Conservation (phyloP, 2,113 vertebrate species). For the Rhea pennata region DNA sequence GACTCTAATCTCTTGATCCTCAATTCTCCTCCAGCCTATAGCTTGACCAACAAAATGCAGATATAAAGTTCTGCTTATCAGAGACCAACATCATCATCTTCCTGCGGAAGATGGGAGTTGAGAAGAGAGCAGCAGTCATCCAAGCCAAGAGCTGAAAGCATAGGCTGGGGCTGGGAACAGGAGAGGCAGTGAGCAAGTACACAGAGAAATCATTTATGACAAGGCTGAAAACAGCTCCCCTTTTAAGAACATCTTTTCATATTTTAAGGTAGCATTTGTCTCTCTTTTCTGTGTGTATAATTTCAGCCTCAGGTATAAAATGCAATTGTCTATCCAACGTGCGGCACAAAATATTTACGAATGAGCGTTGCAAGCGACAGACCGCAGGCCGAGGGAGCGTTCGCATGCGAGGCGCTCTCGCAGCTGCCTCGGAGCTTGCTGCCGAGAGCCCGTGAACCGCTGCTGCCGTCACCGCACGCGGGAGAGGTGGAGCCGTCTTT, state of each 20-base stretch:
- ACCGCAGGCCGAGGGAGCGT: neutral
- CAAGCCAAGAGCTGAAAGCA: constrained; percentile 8
- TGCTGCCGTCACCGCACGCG: neutral
- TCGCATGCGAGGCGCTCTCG: neutral
- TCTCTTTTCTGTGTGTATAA: neutral
- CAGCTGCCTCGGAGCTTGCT: neutral
- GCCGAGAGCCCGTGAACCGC: neutral
- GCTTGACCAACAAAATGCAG: constrained; percentile 44
- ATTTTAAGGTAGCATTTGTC: neutral
- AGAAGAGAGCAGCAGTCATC: neutral
- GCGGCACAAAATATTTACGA: neutral
- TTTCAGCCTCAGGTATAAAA: neutral
- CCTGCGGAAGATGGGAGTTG: constrained; percentile 26
- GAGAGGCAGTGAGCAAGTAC: constrained; percentile 58
- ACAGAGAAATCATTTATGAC: constrained; percentile 39
- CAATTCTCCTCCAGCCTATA: neutral
- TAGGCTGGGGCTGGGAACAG: constrained; percentile 43
- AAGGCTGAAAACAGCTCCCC: neutral
- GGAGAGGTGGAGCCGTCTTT: neutral
- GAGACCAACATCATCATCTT: constrained; percentile 10
- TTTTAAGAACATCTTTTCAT: neutral
- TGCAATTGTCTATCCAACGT: neutral
- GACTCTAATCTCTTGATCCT: constrained; percentile 62
- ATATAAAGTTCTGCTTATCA: constrained; percentile 17
- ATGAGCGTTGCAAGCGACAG: neutral